Percentiles rank a stretch among this genome's conserved stretches.
Evolutionary conservation across 1,140 invertebrate species (phyloP).

Genomic region (Chironomus tepperi): DNA sequence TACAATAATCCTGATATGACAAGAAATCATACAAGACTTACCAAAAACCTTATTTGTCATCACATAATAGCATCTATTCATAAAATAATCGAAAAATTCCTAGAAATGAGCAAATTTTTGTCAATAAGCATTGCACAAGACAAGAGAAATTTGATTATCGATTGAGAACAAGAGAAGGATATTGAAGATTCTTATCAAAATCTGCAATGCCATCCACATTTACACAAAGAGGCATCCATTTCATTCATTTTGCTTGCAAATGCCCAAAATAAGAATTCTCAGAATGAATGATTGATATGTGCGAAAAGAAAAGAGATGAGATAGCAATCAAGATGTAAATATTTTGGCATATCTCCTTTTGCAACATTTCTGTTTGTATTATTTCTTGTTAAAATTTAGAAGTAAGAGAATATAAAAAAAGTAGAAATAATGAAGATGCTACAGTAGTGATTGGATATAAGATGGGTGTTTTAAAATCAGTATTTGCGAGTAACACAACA

Average conservation of each 20-base stretch:
- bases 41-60: too few species aligned
- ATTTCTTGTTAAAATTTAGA: not conserved
- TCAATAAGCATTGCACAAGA: too few species aligned
- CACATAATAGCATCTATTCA: too few species aligned
- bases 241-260: not conserved
- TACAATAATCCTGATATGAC: too few species aligned
- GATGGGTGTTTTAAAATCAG: constrained; percentile 7
- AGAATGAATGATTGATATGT: constrained; percentile 16
- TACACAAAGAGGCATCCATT: too few species aligned
- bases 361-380: not conserved
- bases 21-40: too few species aligned
- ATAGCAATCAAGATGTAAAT: constrained; percentile 21
- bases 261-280: constrained; percentile 3
- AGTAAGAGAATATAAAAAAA: not conserved
- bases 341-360: constrained; percentile 12
- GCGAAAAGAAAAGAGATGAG: not conserved
- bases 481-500: not conserved
- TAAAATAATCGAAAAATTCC: too few species aligned
- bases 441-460: constrained; percentile 8
- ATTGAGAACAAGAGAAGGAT: not conserved
- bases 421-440: constrained; percentile 10
- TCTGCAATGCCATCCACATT: not conserved
- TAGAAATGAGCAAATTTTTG: too few species aligned
- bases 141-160: too few species aligned
- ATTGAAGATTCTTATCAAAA: constrained; percentile 1